Base-by-base conservation (phyloP, 64 coral and sea anemone genomes). In the Montipora foliosa region DNA sequence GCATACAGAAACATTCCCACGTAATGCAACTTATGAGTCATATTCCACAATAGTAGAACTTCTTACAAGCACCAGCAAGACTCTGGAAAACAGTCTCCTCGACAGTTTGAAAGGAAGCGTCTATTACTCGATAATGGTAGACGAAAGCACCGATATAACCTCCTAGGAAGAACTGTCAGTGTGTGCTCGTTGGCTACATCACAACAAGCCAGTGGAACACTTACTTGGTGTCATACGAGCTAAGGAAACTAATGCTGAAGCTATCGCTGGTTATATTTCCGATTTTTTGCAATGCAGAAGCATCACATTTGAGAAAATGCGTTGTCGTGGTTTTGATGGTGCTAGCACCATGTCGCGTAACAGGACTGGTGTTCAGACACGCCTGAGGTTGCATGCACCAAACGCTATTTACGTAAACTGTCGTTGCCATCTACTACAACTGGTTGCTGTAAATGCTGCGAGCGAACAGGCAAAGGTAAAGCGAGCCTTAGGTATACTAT, bases 241-340 rank as follows among this genome's bases (percentile, higher is more conserved):
- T 68, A 68, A 85, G 61, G 57, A 68, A 68, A 47, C 82, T 46
- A 85, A 61, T 85, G 62, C 82, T 85, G 82, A 85, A 67, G 82
- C 25, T 68, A 85, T 85, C 13, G 60, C 57, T n/a, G 48, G 67
- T 52, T 74, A 47, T 75, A 67, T 52, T 47, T 74, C 47, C 55
- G 47, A 16, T 47, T 88, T 88, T 74, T 73, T 88, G 67, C 68
- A 74, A 88, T 51, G 17, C 52, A 13, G 47, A 16, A 67, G 71
- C 85, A 88, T 88, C 74, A 74, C 46, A 19, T 88, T 53, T 74
- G 70, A 47, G 74, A 88, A 88, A 88, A 74, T 88, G 74, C 67
- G 17, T 75, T 71, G 85, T 49, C 85, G 55, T 74, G 85, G 85
- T 12, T 88, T 74, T 75, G 85, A 88, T 53, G 85, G 22, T 22